Evolutionary conservation across 1,140 invertebrate species (phyloP).

Genomic region (Aphis craccivora): DNA sequence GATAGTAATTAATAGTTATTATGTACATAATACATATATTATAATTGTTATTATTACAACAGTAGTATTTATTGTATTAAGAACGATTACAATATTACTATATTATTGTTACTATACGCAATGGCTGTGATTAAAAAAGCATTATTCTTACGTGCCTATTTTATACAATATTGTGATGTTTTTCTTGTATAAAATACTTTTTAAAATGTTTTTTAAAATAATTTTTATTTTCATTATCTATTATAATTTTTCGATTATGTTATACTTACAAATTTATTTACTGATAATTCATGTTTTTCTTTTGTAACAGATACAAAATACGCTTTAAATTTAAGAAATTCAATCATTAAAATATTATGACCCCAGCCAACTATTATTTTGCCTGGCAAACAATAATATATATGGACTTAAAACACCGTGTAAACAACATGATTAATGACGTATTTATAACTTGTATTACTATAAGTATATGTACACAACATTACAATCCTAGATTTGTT

Average conservation of each 20-base stretch:
- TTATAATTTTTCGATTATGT: not conserved
- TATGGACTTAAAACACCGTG: too few relatives aligned
- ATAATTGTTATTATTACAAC: not conserved
- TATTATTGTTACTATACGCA: not conserved
- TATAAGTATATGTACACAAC: too few relatives aligned
- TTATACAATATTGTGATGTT: not conserved
- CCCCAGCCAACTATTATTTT: not conserved
- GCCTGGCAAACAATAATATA: not conserved
- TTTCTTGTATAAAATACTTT: not conserved
- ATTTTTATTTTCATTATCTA: not conserved
- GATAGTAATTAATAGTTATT: not conserved
- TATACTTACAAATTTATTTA: not conserved
- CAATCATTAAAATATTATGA: not conserved
- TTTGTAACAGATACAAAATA: not conserved
- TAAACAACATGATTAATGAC: too few relatives aligned
- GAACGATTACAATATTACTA: not conserved
- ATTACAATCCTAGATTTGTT: too few relatives aligned
- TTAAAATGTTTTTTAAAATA: too few relatives aligned
- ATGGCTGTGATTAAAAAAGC: conserved; percentile 4
- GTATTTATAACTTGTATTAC: too few relatives aligned
- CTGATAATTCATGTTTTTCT: not conserved
- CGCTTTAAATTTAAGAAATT: not conserved
- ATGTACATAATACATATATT: not conserved
- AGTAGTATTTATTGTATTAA: not conserved
- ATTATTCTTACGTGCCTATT: conserved; percentile 6